A percentile compares a stretch with the other conserved stretches of the same genome.
phyloP scores from a whole-genome alignment of 2,797 vertebrate genomes.

The Rhynchonycteris naso region DNA sequence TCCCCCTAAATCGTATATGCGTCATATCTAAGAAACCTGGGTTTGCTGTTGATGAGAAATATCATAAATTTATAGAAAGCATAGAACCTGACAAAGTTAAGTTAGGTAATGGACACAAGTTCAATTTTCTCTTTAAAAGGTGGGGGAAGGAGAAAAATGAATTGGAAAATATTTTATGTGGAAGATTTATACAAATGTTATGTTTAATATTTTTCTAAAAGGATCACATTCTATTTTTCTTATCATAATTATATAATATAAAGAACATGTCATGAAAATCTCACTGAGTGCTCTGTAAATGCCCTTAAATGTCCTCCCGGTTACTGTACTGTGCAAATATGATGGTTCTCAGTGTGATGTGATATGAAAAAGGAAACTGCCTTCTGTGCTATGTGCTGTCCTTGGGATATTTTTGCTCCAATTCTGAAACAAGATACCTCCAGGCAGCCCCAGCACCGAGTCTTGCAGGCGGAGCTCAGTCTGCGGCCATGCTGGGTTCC shows the following conservation, averaged over 20 bases:
- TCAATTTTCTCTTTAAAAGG: conserved; percentile 50
- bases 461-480: neutral
- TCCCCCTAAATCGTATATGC: neutral
- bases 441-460: no score
- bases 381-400: neutral
- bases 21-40: neutral
- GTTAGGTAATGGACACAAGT: neutral
- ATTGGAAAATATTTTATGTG: neutral
- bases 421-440: neutral
- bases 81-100: neutral
- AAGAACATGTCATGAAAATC: neutral
- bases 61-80: neutral
- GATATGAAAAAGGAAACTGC: neutral
- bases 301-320: neutral
- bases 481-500: neutral
- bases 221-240: conserved; percentile 22
- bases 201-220: conserved; percentile 11
- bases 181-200: conserved; percentile 6
- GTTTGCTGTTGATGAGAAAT: neutral
- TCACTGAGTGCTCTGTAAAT: neutral
- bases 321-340: neutral
- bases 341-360: neutral
- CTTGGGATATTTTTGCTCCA: neutral
- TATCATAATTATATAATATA: neutral
- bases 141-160: neutral